Evolutionary conservation across 2,113 vertebrate genomes (phyloP), one percentile per base, ranked within the genome.

Genomic region (Pyxicephalus adspersus): DNA sequence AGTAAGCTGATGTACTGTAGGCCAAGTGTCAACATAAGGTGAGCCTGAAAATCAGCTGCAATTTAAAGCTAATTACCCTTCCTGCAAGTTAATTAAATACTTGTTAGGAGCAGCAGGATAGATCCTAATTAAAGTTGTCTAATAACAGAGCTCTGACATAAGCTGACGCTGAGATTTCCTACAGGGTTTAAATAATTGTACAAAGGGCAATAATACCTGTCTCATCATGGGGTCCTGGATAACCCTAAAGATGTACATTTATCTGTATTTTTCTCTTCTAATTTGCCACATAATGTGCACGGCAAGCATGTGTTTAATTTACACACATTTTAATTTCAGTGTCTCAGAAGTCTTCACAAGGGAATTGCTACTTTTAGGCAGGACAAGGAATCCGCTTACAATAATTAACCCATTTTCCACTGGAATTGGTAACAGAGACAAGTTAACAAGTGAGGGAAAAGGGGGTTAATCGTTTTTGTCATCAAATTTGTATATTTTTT

Each of bases 41-140:
- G 92, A 92, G 90, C 87, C 79, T 83, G 89, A 90, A 90, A 92
- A 90, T 92, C 93, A 92, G 88, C 90, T 84, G 65, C 88, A 86
- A 92, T 94, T 91, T 91, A 88, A 90, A 90, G 92, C 92, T 95
- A 95, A 95, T 95, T 94, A 94, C 91, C 90, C 91, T 91, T 92
- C 92, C 90, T 94, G 84, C 87, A 89, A 94, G 94, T 94, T 96
- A 95, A 95, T 96, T 95, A 95, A 94, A 94, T 89, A 91, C 89
- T 88, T 93, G 94, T 93, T 93, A 92, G 91, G 90, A 94, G 90
- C 94, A 94, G 93, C 92, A 83, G 95, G 94, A 92, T 92, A 92
- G 93, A 91, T 91, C 90, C 93, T 94, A 94, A 95, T 94, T 94
- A 94, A 94, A 93, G 90, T 89, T 93, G 91, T 94, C 94, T 94